Conservation (phyloP, 1,140 invertebrate genomes). For the Nephila pilipes region DNA sequence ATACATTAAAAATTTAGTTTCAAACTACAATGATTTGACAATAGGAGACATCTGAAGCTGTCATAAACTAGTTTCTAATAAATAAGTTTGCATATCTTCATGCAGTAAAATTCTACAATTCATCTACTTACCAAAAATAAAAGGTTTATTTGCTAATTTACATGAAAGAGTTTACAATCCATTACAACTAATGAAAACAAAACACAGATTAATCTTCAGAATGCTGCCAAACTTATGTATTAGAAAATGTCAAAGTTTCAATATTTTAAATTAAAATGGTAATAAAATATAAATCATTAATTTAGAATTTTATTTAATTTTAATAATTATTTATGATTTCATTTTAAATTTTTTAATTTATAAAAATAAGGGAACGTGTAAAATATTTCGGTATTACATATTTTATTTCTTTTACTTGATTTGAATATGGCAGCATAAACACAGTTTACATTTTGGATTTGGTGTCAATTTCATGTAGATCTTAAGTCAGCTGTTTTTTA, state of each 20-base stretch:
- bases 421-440: background rate
- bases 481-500: slow-evolving; percentile 16
- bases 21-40: too few relatives aligned
- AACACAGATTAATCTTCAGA: background rate
- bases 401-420: background rate
- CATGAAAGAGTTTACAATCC: background rate
- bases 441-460: background rate
- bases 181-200: background rate
- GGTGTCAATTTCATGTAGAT: slow-evolving; percentile 8
- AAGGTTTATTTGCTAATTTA: background rate
- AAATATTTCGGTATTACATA: background rate
- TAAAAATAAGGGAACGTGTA: too few relatives aligned
- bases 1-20: background rate
- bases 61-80: too few relatives aligned
- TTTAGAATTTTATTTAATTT: too few relatives aligned
- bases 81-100: too few relatives aligned
- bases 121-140: background rate
- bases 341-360: too few relatives aligned
- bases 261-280: background rate
- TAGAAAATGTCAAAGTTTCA: background rate
- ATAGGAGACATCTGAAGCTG: too few relatives aligned
- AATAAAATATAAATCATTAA: too few relatives aligned
- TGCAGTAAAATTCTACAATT: too few relatives aligned
- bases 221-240: background rate
- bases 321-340: too few relatives aligned